Conservation (phyloP, 2,888 invertebrate species). For the Caenorhabditis wallacei region DNA sequence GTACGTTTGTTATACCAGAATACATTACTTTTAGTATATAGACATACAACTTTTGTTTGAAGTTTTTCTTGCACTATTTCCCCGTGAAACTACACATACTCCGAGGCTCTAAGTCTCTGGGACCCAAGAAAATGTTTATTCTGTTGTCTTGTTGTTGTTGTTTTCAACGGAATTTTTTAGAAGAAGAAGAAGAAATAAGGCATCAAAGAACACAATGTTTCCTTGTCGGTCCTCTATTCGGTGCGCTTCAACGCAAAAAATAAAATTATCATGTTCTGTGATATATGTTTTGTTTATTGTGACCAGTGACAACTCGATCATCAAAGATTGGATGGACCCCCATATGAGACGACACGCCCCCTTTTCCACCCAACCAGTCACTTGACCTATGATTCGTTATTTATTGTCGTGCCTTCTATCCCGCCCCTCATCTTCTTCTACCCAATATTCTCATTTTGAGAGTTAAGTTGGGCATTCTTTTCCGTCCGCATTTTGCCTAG, state of each 20-base stretch:
- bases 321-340: constrained; percentile 24
- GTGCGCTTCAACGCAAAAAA: constrained; percentile 8
- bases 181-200: not conserved
- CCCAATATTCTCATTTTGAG: constrained; percentile 2
- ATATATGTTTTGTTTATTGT: constrained; percentile 13
- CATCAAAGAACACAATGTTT: not conserved
- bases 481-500: not conserved
- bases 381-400: constrained; percentile 34
- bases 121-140: not conserved
- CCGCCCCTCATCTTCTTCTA: constrained; percentile 8
- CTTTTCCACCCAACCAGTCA: constrained; percentile 22
- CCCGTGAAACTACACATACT: no score
- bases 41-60: no score
- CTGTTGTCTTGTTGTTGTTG: constrained; percentile 6
- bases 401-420: constrained; percentile 20
- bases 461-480: not conserved
- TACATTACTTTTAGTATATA: no score
- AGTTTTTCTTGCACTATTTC: no score
- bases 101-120: no score
- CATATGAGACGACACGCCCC: not conserved
- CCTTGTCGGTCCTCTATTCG: constrained; percentile 2
- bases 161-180: not conserved
- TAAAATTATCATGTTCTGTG: constrained; percentile 24
- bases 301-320: constrained; percentile 14
- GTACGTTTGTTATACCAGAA: no score